Base-by-base conservation (phyloP, 2,888 invertebrate species). In the Cabera pusaria region DNA sequence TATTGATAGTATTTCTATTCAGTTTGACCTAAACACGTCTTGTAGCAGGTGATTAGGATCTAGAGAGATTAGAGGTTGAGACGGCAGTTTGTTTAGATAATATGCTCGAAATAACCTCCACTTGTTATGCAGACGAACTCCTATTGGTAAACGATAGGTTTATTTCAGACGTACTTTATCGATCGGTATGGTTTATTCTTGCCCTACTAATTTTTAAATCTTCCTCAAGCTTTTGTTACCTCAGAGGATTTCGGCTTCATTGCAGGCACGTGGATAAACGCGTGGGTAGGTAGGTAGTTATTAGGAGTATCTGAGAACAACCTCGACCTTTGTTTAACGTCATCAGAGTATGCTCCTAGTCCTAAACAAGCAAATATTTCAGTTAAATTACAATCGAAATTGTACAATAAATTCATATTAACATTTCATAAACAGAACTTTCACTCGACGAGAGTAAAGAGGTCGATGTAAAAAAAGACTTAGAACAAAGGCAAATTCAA, bases 341-440 rank as follows among this genome's bases (percentile, higher is more conserved):
- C 16, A 37, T 44, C 28, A 35, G 20, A 22, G 10, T 27, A 29
- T 27, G 40, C 44, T 31, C 32, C 46, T 27, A 42, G 45, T 31
- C 32, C 46, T 52, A 55, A 41, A 12, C 36, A 51, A 49, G 58
- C 57, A 64, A 63, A 55, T 57, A 4, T 18, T 6, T 16, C 10
- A 0, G 9, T 22, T 10, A 9, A 3, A 10, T 23, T 3, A 4
- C 3, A 3, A 14, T 14, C 14, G 4, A 3, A 14, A 14, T 4
- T 14, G 14, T 14, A 4, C 4, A 4, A 4, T 2, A 14, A 3
- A 14, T 3, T 14, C 4, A 14, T 14, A 4, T 61, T 49, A 44
- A 64, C 72, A 70, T 66, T 64, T 67, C 67, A 68, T 59, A 58
- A 40, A 56, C 52, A 46, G 35, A 44, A 53, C 73, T 73, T 73